Evolutionary conservation across 2,797 vertebrate genomes (phyloP).

Genomic region (Prunella strophiata): DNA sequence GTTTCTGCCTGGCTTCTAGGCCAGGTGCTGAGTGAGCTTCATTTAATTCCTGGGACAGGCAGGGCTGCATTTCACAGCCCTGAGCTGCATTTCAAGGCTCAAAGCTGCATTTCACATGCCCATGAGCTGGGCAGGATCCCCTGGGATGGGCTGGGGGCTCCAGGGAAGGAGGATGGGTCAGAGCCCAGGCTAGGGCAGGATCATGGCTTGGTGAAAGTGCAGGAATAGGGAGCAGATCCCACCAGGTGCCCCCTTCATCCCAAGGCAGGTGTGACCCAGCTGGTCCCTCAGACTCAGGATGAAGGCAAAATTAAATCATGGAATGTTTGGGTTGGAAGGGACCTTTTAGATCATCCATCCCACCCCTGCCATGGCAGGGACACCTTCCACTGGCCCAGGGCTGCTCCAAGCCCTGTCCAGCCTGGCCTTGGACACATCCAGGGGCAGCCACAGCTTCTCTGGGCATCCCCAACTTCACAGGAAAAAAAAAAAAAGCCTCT

Average conservation of each 20-base stretch:
- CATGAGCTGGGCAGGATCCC: not conserved
- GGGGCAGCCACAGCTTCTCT: not conserved
- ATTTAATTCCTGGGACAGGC: not conserved
- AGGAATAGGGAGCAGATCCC: not conserved
- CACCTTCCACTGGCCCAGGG: not conserved
- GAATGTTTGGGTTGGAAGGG: not conserved
- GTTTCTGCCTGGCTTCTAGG: not conserved
- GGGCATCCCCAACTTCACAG: rapidly evolving
- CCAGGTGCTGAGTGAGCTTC: not conserved
- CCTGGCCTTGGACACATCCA: not conserved
- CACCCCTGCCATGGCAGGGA: not conserved
- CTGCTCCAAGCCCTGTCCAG: rapidly evolving
- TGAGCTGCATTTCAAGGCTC: rapidly evolving
- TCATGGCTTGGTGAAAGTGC: not conserved
- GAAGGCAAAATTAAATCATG: not conserved
- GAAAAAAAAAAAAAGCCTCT: too few species aligned
- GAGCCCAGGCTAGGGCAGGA: not conserved
- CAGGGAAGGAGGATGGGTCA: not conserved
- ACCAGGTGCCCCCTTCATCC: not conserved
- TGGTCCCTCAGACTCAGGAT: not conserved
- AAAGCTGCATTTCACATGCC: rapidly evolving
- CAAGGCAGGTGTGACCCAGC: not conserved
- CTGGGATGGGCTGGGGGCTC: not conserved
- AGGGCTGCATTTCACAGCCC: not conserved
- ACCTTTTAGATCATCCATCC: rapidly evolving